Evolutionary conservation across 2,888 invertebrate genomes (phyloP).

Genomic region (Sylvicola fuscatus): DNA sequence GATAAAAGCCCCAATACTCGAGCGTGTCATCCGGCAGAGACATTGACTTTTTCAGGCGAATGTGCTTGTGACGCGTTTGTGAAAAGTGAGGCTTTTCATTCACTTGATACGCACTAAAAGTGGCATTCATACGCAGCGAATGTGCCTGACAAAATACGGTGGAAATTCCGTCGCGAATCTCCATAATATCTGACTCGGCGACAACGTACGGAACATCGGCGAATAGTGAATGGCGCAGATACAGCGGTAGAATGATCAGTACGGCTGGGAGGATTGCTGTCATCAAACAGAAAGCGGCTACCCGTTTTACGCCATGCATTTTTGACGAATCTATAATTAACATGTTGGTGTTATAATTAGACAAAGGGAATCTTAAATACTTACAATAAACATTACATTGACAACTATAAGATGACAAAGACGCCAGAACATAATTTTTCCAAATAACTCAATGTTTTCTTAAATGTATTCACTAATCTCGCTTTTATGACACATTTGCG

Average conservation of each 20-base stretch:
- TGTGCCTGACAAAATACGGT: slow-evolving; percentile 65
- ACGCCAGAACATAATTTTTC: too few relatives aligned
- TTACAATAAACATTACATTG: too few relatives aligned
- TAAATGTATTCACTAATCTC: too few relatives aligned
- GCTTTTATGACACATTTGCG: too few relatives aligned
- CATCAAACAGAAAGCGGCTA: slow-evolving; percentile 54
- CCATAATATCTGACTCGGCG: slow-evolving; percentile 67
- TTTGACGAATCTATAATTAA: slow-evolving; percentile 37
- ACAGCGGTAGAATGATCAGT: slow-evolving; percentile 55
- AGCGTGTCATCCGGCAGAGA: slow-evolving; percentile 62
- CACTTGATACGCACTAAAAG: slow-evolving; percentile 53
- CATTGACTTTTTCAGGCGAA: slow-evolving; percentile 63
- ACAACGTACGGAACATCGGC: slow-evolving; percentile 58
- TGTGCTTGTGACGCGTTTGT: slow-evolving; percentile 41
- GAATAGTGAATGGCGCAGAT: slow-evolving; percentile 53
- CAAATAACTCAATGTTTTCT: too few relatives aligned
- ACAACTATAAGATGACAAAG: too few relatives aligned
- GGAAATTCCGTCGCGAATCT: slow-evolving; percentile 64
- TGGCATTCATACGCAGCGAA: slow-evolving; percentile 51
- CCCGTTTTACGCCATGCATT: slow-evolving; percentile 63
- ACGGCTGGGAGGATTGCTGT: slow-evolving; percentile 54
- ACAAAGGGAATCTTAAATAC: too few relatives aligned
- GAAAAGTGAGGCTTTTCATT: slow-evolving; percentile 46
- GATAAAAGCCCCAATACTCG: slow-evolving; percentile 77
- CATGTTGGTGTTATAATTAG: too few relatives aligned